Evolutionary conservation across 2,113 vertebrate species (phyloP), one percentile per base, ranked within the genome.

Genomic region (Nematolebias whitei): DNA sequence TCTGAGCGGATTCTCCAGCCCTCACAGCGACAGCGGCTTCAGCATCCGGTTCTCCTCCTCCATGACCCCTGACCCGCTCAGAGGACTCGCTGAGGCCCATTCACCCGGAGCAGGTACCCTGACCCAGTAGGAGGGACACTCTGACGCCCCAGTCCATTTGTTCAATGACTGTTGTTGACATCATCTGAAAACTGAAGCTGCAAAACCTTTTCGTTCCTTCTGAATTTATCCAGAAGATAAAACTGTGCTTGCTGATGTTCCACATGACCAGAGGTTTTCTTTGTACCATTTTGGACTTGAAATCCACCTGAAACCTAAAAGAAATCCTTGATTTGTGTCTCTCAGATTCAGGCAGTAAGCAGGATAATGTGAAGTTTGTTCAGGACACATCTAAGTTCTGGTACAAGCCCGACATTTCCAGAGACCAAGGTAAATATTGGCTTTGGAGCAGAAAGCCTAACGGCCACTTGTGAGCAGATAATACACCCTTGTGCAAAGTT

Each of bases 341-440:
- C 59, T 43, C 87, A 98, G 96, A 96, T 72, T 90, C 85, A 40
- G 77, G 83, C 55, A 93, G 90, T 63, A 97, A 95, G 74, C 93
- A 93, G 0, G 93, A 95, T 86, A 96, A 94, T 0, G 96, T 95
- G 81, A 99, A 96, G 86, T 99, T 99, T 89, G 97, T 99, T 64
- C 97, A 99, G 84, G 97, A 99, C 84, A 99, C 96, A 1, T 97
- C 97, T 58, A 98, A 94, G 86, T 99, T 96, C 88, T 99, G 97
- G 97, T 99, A 98, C 89, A 99, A 99, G 85, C 94, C 96, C 10
- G 96, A 98, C 84, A 99, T 99, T 84, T 98, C 96, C 63, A 91
- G 97, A 90, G 97, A 99, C 72, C 96, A 99, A 94, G 96, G 97
- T 98, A 93, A 91, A 86, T 76, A 85, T 85, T 85, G 56, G 26